Evolutionary conservation across 2,113 vertebrate species (phyloP).

Genomic region (Chascanopsetta lugubris): DNA sequence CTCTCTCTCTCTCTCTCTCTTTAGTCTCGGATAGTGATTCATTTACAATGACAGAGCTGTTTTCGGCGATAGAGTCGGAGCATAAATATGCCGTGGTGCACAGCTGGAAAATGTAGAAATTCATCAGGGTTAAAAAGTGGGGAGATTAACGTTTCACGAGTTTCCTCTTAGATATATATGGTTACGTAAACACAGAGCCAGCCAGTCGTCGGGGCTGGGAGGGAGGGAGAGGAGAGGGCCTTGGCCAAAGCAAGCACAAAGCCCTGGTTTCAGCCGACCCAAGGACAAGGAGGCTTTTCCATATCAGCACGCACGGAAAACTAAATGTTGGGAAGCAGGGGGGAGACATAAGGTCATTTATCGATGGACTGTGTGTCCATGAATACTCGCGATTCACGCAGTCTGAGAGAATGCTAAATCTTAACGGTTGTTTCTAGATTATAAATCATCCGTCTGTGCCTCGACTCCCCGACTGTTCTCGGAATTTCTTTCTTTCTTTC

Average conservation of each 20-base stretch:
- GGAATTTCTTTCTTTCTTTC: constrained; percentile 14
- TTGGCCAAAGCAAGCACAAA: constrained; percentile 78
- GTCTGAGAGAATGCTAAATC: constrained; percentile 20
- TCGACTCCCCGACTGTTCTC: background rate
- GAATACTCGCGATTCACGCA: constrained; percentile 62
- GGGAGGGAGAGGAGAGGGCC: constrained; percentile 62
- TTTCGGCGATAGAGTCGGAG: constrained; percentile 68
- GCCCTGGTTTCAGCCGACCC: constrained; percentile 65
- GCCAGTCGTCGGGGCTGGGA: constrained; percentile 66
- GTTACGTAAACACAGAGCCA: constrained; percentile 74
- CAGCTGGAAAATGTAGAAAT: constrained; percentile 81
- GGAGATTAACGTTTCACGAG: constrained; percentile 78
- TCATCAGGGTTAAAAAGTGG: constrained; percentile 78
- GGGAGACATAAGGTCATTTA: constrained; percentile 59
- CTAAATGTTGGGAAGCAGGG: constrained; percentile 54
- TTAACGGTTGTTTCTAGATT: constrained; percentile 25
- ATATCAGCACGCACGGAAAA: constrained; percentile 72
- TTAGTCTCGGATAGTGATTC: constrained; percentile 64
- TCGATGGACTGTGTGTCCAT: constrained; percentile 39
- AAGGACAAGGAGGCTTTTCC: constrained; percentile 71
- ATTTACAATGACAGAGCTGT: constrained; percentile 77
- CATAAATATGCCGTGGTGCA: constrained; percentile 78
- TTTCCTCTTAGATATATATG: constrained; percentile 79
- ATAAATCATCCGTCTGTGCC: constrained; percentile 17
- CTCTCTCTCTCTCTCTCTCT: constrained; percentile 43